phyloP scores from a whole-genome alignment of 2,113 vertebrate species.

The Gallinago media region DNA sequence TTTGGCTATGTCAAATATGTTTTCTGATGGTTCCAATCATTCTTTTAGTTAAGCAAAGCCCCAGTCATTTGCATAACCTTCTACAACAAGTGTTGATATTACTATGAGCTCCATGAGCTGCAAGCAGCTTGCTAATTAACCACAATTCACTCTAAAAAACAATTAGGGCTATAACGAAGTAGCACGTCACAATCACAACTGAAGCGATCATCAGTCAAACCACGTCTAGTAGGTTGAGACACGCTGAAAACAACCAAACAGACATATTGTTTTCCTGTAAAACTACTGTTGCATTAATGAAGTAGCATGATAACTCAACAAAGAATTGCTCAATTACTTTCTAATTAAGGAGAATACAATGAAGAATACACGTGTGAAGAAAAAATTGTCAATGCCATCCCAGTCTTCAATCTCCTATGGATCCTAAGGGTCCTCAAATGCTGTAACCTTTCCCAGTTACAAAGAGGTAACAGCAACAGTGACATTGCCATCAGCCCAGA shows the following conservation, averaged over 20 bases:
- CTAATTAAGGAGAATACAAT: conserved; percentile 3
- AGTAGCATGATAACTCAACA: neutral
- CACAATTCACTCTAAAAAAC: neutral
- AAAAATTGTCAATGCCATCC: neutral
- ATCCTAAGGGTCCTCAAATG: neutral
- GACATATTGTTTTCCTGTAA: neutral
- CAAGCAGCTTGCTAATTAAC: conserved; percentile 38
- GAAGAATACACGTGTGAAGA: neutral
- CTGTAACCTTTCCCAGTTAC: neutral
- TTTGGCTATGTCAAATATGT: neutral
- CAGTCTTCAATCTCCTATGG: neutral
- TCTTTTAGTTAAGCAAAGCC: neutral
- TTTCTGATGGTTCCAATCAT: neutral
- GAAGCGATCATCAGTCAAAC: conserved; percentile 18
- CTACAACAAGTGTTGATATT: neutral
- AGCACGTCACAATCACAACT: neutral
- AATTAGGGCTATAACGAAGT: conserved; percentile 1
- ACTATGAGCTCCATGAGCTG: neutral
- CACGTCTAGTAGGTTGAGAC: neutral
- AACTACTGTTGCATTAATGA: conserved; percentile 15
- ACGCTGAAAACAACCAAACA: neutral
- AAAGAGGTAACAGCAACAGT: neutral
- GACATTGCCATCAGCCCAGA: neutral
- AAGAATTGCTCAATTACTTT: conserved; percentile 12
- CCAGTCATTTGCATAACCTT: neutral